Evolutionary conservation across 2,888 invertebrate genomes (phyloP).

Genomic region (Chironomus tentans): DNA sequence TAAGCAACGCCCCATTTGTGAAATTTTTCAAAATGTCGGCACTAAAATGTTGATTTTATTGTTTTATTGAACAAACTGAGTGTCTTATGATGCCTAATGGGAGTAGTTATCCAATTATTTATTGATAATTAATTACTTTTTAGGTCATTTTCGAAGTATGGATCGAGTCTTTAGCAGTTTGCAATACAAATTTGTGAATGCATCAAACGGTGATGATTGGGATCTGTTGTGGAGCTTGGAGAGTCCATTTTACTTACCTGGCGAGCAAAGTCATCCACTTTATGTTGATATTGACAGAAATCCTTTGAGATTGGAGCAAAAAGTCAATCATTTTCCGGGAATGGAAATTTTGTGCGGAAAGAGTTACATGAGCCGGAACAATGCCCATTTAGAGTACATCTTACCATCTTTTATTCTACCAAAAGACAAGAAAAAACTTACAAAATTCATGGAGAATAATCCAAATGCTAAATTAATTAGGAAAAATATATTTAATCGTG

Average conservation of each 20-base stretch:
- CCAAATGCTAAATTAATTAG: not conserved
- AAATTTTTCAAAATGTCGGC: too few relatives aligned
- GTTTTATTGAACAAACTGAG: too few relatives aligned
- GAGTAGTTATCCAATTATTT: too few relatives aligned
- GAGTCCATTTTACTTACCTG: not conserved
- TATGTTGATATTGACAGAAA: not conserved
- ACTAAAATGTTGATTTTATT: too few relatives aligned
- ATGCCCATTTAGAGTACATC: constrained; percentile 32
- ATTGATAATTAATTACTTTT: too few relatives aligned
- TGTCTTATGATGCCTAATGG: too few relatives aligned
- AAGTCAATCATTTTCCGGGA: constrained; percentile 82
- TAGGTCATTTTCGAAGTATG: not conserved
- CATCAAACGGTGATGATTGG: not conserved
- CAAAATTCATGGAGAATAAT: constrained; percentile 56
- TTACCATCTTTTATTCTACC: not conserved
- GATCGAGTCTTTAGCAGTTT: not conserved
- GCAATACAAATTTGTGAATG: not conserved
- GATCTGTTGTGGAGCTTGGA: not conserved
- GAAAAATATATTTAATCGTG: not conserved
- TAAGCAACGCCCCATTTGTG: too few relatives aligned
- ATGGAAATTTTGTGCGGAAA: constrained; percentile 84
- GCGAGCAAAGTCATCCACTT: not conserved
- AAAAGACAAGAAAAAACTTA: constrained; percentile 62
- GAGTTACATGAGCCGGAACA: constrained; percentile 35
- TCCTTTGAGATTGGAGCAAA: constrained; percentile 58